Base-by-base conservation (phyloP, 2,797 vertebrate genomes). In the Phataginus tetradactyla region DNA sequence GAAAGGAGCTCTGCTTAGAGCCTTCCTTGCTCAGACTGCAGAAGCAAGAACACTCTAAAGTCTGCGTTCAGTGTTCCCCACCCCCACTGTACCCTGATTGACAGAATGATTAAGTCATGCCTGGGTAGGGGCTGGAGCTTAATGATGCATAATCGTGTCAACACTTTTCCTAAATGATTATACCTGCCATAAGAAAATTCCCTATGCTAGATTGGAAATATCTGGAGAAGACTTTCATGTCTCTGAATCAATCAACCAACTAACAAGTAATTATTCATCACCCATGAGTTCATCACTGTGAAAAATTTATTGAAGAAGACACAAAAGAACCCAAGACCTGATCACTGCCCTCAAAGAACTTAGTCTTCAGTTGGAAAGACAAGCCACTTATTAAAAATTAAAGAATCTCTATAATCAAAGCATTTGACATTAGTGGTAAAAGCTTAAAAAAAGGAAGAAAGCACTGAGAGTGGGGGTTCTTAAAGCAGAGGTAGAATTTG, bases 161-260 rank as follows among this genome's bases (percentile, higher is more conserved):
- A 61, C 18, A 39, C 64, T 86, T 71, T 81, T 75, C 86, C 53
- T 91, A 71, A 86, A 72, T 45, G 21, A 84, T 81, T 71, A 64
- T 10, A 57, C 12, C 51, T 91, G 34, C 15, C 89, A 18, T 66
- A 78, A 80, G 53, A 74, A 93, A 89, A 75, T 78, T 17, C n/a
- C 34, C 32, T 89, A 0, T 80, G 68, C 9, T 25, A 49, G 15
- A 37, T 0, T 86, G 34, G 37, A 90, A 96, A 79, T 63, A 90
- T 55, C 57, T 79, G 39, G 32, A 92, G 15, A 83, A 84, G 57
- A 85, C 18, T 5, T 95, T 77, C 51, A 34, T 64, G 42, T 75
- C 95, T 88, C 68, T 92, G n/a, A 96, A 78, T 86, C 66, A 95
- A 27, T 45, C 69, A 71, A 55, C 17, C 34, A 80, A 29, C 23